phyloP scores from a whole-genome alignment of 2,113 vertebrate species.

The Pleuronectes platessa region DNA sequence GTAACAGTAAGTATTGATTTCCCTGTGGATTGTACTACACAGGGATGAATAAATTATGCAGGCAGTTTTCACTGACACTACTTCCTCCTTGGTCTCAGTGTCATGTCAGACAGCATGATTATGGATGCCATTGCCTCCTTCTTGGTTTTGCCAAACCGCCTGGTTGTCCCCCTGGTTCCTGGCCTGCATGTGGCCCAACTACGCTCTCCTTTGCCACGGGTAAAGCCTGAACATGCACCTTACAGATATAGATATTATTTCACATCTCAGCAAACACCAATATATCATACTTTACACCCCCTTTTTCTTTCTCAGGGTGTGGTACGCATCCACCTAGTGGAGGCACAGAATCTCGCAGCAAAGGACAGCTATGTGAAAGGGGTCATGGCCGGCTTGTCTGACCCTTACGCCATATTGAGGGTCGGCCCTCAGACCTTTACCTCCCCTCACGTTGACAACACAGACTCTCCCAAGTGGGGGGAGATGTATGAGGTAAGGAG shows the following conservation, averaged over 20 bases:
- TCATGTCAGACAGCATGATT: constrained; percentile 92
- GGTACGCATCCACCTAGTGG: constrained; percentile 89
- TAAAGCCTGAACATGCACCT: constrained; percentile 63
- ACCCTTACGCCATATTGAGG: constrained; percentile 90
- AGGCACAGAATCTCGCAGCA: constrained; percentile 85
- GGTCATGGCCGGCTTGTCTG: constrained; percentile 90
- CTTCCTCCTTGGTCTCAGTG: constrained; percentile 70
- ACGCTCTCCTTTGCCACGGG: constrained; percentile 91
- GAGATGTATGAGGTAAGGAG: constrained; percentile 92
- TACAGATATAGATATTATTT: not conserved
- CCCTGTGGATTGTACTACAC: not conserved
- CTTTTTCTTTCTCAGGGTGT: constrained; percentile 83
- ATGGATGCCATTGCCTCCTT: constrained; percentile 94
- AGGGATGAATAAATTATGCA: not conserved
- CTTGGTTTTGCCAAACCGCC: constrained; percentile 92
- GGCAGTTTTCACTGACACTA: not conserved
- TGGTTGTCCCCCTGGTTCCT: constrained; percentile 88
- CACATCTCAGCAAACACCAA: not conserved
- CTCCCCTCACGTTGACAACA: constrained; percentile 87
- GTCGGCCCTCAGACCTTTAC: constrained; percentile 92
- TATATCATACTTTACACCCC: not conserved
- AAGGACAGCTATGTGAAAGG: constrained; percentile 92
- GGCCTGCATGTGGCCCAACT: constrained; percentile 88
- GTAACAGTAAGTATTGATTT: not conserved
- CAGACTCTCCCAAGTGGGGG: constrained; percentile 88